Percentiles rank a stretch among this genome's conserved stretches.
phyloP scores from a whole-genome alignment of 2,113 vertebrate species.

The Halichoeres trimaculatus region DNA sequence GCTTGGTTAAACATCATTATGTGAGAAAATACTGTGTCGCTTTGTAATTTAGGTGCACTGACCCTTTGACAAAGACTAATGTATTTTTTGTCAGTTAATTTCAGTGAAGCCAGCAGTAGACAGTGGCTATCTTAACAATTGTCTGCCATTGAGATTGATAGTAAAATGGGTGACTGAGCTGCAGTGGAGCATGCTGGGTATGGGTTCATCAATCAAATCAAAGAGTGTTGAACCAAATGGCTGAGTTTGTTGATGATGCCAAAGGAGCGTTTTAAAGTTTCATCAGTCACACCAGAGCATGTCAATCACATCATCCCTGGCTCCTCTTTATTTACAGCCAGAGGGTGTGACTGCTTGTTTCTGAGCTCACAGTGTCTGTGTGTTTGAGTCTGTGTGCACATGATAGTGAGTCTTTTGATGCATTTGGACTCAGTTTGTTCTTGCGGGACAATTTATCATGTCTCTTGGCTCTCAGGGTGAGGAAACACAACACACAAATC shows the following conservation, averaged over 20 bases:
- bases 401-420: slow-evolving; percentile 48
- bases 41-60: not conserved
- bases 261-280: slow-evolving; percentile 42
- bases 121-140: slow-evolving; percentile 30
- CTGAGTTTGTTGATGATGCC: slow-evolving; percentile 40
- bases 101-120: slow-evolving; percentile 6
- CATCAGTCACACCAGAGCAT: slow-evolving; percentile 37
- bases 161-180: slow-evolving; percentile 38
- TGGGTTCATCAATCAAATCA: slow-evolving; percentile 61
- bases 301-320: slow-evolving; percentile 30
- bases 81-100: slow-evolving; percentile 15
- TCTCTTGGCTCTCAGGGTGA: slow-evolving; percentile 50
- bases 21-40: not conserved
- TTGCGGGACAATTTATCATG: slow-evolving; percentile 70
- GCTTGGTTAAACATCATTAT: not conserved
- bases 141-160: slow-evolving; percentile 55
- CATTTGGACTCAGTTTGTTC: slow-evolving; percentile 56
- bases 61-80: not conserved
- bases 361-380: not conserved
- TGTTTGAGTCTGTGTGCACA: slow-evolving; percentile 5
- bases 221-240: slow-evolving; percentile 45
- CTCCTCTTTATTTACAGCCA: slow-evolving; percentile 1
- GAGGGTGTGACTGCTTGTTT: not conserved
- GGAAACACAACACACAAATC: slow-evolving; percentile 69
- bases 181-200: slow-evolving; percentile 30